phyloP scores from a whole-genome alignment of 2,888 invertebrate species.

The Dendrolimus pini region DNA sequence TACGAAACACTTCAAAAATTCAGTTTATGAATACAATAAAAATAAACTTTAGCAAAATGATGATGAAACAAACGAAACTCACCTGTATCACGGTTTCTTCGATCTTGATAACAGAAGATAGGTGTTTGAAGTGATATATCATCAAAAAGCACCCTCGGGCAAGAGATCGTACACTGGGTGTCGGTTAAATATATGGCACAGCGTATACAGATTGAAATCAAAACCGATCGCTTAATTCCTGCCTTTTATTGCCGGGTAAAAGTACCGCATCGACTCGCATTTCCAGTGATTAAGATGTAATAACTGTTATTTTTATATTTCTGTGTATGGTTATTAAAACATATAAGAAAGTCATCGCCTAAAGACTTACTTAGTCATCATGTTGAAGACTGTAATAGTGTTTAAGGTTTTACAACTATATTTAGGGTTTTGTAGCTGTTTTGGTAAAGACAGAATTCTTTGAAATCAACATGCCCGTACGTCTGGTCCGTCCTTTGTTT shows the following conservation, averaged over 20 bases:
- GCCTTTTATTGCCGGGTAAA: neutral
- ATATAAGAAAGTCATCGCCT: too few relatives aligned
- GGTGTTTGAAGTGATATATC: slow-evolving; percentile 34
- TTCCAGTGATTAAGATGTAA: neutral
- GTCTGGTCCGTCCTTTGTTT: too few relatives aligned
- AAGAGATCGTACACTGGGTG: slow-evolving; percentile 31
- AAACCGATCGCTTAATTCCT: slow-evolving; percentile 5
- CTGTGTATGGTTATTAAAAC: too few relatives aligned
- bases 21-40: too few relatives aligned
- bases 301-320: neutral
- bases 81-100: neutral
- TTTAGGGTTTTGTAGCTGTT: too few relatives aligned
- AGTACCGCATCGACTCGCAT: neutral
- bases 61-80: neutral
- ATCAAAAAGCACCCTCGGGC: slow-evolving; percentile 13
- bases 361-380: too few relatives aligned
- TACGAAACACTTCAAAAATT: too few relatives aligned
- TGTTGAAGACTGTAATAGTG: too few relatives aligned
- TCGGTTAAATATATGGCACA: slow-evolving; percentile 28
- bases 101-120: slow-evolving; percentile 7
- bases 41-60: too few relatives aligned
- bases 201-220: slow-evolving; percentile 29
- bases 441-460: too few relatives aligned
- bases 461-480: too few relatives aligned
- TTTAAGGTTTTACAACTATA: too few relatives aligned